Percentiles rank a stretch among this genome's conserved stretches.
phyloP scores from a whole-genome alignment of 2,797 vertebrate genomes.

The Cephalopachus bancanus region DNA sequence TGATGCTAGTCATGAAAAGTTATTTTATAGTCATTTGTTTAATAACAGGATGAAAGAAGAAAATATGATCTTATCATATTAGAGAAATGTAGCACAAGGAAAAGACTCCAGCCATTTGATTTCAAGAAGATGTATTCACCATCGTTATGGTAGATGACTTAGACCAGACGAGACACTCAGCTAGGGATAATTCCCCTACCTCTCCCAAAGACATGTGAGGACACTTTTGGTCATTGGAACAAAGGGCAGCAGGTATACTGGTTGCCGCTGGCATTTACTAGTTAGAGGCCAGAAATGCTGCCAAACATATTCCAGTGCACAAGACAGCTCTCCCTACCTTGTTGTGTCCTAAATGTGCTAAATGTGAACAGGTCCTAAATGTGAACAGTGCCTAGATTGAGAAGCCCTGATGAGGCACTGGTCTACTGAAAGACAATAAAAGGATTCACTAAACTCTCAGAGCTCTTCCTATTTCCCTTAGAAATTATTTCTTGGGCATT shows the following conservation, averaged over 20 bases:
- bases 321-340: too few relatives aligned
- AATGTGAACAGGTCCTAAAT: too few relatives aligned
- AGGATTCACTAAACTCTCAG: background rate
- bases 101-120: background rate
- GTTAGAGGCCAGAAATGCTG: background rate
- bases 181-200: rapidly evolving
- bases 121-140: background rate
- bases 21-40: background rate
- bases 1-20: background rate
- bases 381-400: rapidly evolving
- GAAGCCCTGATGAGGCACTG: background rate
- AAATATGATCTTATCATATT: background rate
- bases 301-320: too few relatives aligned
- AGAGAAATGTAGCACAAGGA: background rate
- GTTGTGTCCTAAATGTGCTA: too few relatives aligned
- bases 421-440: background rate
- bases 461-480: background rate
- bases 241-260: rapidly evolving
- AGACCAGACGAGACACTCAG: background rate
- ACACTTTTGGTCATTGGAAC: background rate
- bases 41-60: background rate
- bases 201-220: background rate
- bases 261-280: background rate
- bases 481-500: background rate
- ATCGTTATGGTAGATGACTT: background rate